Conservation (phyloP, 2,797 vertebrate species). For the Crenuchus spilurus region DNA sequence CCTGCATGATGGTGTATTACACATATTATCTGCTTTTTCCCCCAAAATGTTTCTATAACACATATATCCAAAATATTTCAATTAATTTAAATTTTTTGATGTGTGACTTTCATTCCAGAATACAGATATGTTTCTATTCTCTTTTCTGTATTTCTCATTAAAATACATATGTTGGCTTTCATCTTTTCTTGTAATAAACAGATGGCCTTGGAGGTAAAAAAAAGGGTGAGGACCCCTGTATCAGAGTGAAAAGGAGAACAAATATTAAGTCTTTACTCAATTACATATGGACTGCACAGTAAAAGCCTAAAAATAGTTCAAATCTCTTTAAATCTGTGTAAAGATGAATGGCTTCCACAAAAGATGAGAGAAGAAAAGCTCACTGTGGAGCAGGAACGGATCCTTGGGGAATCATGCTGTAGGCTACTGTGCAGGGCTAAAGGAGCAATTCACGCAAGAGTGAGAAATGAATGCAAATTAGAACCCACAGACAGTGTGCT, state of each 20-base stretch:
- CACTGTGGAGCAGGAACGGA: neutral
- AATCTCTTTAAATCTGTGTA: neutral
- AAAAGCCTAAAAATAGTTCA: neutral
- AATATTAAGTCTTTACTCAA: neutral
- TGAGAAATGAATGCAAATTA: neutral
- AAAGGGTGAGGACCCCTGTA: no score
- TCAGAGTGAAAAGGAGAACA: neutral
- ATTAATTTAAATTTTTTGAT: no score
- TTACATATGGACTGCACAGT: neutral
- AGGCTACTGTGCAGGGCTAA: neutral
- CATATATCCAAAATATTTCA: no score
- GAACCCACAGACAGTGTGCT: neutral
- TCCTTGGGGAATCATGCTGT: neutral
- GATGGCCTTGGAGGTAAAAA: no score
- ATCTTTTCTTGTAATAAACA: no score
- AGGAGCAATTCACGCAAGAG: neutral
- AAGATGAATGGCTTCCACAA: neutral
- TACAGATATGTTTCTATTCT: no score
- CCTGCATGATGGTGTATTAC: no score
- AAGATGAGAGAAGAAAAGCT: neutral
- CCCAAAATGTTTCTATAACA: no score
- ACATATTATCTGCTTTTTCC: no score
- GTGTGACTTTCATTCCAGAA: no score
- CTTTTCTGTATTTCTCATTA: no score
- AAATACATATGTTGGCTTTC: no score